Evolutionary conservation across 2,797 vertebrate species (phyloP).

Genomic region (Gila robusta): DNA sequence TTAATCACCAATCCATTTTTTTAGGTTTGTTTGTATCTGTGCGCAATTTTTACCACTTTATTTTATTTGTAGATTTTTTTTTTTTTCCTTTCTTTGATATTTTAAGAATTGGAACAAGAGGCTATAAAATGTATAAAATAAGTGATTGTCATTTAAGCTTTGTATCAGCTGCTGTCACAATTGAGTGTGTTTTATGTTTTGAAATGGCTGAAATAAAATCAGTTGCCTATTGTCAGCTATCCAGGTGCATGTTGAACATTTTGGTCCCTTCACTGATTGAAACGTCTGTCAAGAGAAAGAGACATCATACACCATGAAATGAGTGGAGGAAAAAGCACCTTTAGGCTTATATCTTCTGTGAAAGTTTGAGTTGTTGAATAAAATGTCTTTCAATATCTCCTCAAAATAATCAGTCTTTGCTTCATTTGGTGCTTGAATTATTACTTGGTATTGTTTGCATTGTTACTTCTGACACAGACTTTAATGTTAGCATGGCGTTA

Average conservation of each 20-base stretch:
- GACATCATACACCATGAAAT: conserved; percentile 32
- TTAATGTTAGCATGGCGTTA: background rate
- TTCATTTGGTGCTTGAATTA: conserved; percentile 22
- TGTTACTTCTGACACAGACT: background rate
- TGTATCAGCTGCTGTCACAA: conserved; percentile 87
- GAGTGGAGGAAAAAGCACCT: conserved; percentile 59
- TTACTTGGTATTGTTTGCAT: background rate
- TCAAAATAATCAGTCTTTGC: background rate
- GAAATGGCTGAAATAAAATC: conserved; percentile 82
- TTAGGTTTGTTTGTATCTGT: conserved; percentile 82
- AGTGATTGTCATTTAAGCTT: conserved; percentile 85
- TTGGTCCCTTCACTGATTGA: conserved; percentile 83
- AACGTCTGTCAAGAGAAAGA: conserved; percentile 58
- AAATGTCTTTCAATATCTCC: conserved; percentile 74
- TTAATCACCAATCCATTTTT: conserved; percentile 69
- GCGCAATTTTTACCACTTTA: conserved; percentile 90
- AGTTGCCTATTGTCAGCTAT: conserved; percentile 85
- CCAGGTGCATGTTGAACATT: conserved; percentile 90
- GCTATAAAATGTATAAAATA: conserved; percentile 87
- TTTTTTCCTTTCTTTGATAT: conserved; percentile 73
- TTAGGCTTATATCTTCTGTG: conserved; percentile 78
- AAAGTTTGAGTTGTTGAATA: conserved; percentile 86
- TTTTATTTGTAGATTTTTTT: conserved; percentile 83
- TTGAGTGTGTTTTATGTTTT: conserved; percentile 82
- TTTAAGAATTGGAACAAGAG: conserved; percentile 85